Evolutionary conservation across 2,797 vertebrate species (phyloP), one percentile per base, ranked within the genome.

Genomic region (Muscicapa comitata): DNA sequence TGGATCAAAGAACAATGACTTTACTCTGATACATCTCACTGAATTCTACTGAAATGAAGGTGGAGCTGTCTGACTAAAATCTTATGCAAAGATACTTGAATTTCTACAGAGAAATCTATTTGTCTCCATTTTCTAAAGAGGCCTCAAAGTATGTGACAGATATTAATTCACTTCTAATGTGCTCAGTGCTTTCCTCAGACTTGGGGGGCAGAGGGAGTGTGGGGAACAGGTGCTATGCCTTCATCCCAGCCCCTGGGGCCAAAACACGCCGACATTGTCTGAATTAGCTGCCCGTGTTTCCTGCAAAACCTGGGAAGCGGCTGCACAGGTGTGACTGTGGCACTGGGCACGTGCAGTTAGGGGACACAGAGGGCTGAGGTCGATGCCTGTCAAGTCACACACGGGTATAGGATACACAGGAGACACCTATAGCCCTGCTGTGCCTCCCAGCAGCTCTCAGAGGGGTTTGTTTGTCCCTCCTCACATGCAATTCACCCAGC

Each of bases 291-390:
- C 33, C 28, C 13, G 10, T 23, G 66, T 7, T 85, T 9, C 19
- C 25, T 47, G 15, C 4, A 50, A 47, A 75, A 29, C 53, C 48
- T 59, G 33, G 50, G 23, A 48, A 48, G 23, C 4, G 54, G 12
- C 45, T 47, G 79, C 59, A 7, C 10, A 5, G 37, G 12, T 31
- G 37, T 45, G 37, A 17, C 54, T 21, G 11, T 11, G 51, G 19
- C 68, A 20, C 2, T 3, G 37, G 61, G 47, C 21, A 43, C 0
- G 0, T 17, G 18, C 17, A 35, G 0, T 24, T 10, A 13, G 17
- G 10, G 47, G 25, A 5, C 42, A 62, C 28, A n/a, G 26, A 17
- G 28, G 17, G 42, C 53, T n/a, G 20, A 42, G 37, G 10, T 1
- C 10, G 5, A 14, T 62, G 20, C 21, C 20, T 24, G n/a, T 23